Conservation (phyloP, 2,113 vertebrate species). For the Synchiropus splendidus region DNA sequence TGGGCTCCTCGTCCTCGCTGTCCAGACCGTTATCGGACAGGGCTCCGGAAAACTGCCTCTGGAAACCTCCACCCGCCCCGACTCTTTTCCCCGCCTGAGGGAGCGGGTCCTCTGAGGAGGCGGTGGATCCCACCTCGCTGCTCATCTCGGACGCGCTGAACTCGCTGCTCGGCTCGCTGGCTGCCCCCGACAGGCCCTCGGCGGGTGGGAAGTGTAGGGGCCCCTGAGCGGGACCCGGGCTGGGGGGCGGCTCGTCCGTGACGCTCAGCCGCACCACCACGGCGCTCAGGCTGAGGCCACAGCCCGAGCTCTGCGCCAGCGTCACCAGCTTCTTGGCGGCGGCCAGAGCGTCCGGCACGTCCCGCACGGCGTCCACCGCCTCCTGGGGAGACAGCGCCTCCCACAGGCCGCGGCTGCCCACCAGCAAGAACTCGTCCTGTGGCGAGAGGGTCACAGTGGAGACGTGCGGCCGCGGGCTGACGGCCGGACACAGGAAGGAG, state of each 20-base stretch:
- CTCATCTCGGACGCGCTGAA: slow-evolving; percentile 98
- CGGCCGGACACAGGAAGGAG: slow-evolving; percentile 89
- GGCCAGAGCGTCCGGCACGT: slow-evolving; percentile 80
- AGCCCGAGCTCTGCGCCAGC: slow-evolving; percentile 90
- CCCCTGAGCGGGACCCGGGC: slow-evolving; percentile 59
- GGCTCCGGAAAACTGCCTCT: slow-evolving; percentile 90
- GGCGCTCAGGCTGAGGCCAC: slow-evolving; percentile 84
- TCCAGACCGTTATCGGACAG: slow-evolving; percentile 94
- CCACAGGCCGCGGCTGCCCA: slow-evolving; percentile 91
- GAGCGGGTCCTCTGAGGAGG: slow-evolving; percentile 86
- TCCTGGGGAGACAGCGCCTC: slow-evolving; percentile 78
- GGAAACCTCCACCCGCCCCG: slow-evolving; percentile 69
- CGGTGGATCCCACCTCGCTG: slow-evolving; percentile 94
- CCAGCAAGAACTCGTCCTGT: slow-evolving; percentile 89
- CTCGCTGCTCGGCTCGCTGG: slow-evolving; percentile 74
- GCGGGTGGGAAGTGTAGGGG: background rate
- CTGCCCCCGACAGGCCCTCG: slow-evolving; percentile 65
- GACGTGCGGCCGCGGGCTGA: slow-evolving; percentile 83
- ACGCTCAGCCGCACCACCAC: slow-evolving; percentile 90
- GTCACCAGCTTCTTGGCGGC: slow-evolving; percentile 93
- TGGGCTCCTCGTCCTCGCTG: slow-evolving; percentile 93
- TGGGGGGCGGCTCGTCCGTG: slow-evolving; percentile 78
- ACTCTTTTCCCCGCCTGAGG: slow-evolving; percentile 47
- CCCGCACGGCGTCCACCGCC: slow-evolving; percentile 82
- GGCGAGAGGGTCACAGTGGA: slow-evolving; percentile 83